Base-by-base conservation (phyloP, 2,113 vertebrate species). In the Paedocypris sp. region DNA sequence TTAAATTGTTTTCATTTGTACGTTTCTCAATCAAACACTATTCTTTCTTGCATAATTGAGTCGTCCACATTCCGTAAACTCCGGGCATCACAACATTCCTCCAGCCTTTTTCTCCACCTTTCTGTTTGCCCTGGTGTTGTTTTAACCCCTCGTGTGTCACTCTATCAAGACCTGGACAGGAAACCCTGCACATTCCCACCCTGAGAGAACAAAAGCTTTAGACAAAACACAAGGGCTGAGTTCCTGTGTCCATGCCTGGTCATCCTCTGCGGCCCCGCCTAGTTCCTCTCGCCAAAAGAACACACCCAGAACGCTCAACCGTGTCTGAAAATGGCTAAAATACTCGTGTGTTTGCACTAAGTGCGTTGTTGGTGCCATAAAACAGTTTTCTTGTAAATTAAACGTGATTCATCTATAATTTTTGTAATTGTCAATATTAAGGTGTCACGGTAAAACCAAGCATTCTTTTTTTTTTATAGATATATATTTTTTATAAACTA, bases 171-270 rank as follows among this genome's bases (percentile, higher is more conserved):
- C 48, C 19, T 45, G 31, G 39, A 58, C 29, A 64, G 68, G 58
- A 65, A 68, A 29, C 57, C 33, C 48, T 50, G 48, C 20, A 63
- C 36, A 39, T 66, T 53, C 23, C 48, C 72, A 60, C 59, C 65
- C 72, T 68, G 13, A 39, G 54, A 31, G 29, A 70, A 70, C 60
- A 58, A 71, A 64, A 50, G 4, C 18, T 39, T 19, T 36, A 63
- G 60, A 64, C 63, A 36, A 66, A 62, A 52, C 45, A 67, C 42
- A 53, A 39, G 10, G 42, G 12, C 4, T 13, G n/a, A 58, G 33
- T 36, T 71, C 62, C 58, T 62, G 18, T 19, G 18, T 46, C 23
- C 39, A 51, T 42, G 38, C 26, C 36, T 49, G 45, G 10, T 18
- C 49, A 50, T 39, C 49, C 53, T 64, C 56, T 23, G 46, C 62